A percentile compares a stretch with the other conserved stretches of the same genome.
Evolutionary conservation across 2,113 vertebrate genomes (phyloP).

Genomic region (Ceratotherium simum): DNA sequence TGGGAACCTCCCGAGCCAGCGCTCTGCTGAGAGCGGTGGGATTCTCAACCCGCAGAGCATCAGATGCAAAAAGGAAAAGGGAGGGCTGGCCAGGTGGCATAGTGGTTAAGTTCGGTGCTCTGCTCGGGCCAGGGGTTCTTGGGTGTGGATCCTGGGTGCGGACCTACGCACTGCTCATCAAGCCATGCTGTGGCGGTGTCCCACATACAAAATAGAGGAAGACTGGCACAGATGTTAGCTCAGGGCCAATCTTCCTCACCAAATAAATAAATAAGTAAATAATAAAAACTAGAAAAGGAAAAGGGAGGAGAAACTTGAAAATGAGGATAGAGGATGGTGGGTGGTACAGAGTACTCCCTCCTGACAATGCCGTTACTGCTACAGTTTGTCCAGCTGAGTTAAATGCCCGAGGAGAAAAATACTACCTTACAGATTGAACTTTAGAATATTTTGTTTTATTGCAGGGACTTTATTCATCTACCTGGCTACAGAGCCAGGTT

Average conservation of each 20-base stretch:
- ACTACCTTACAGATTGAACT: background rate
- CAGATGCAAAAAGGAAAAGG: background rate
- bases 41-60: background rate
- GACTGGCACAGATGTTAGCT: no score
- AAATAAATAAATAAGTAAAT: no score
- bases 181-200: no score
- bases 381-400: background rate
- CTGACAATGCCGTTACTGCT: background rate
- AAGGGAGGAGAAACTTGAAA: background rate
- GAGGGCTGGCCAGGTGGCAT: no score
- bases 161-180: no score
- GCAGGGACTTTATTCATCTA: no score
- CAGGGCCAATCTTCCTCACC: no score
- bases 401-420: background rate
- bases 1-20: background rate
- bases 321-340: background rate
- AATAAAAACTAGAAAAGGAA: background rate
- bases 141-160: no score
- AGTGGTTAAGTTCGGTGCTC: no score
- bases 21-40: background rate
- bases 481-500: background rate
- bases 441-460: background rate
- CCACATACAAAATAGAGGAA: no score
- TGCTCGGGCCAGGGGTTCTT: no score
- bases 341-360: background rate